A percentile compares a stretch with the other conserved stretches of the same genome.
These are phyloP conservation scores for Philotrypesis tridentata DNA, from an alignment of 1,140 invertebrate species.

Conservation along the genomic window DNA sequence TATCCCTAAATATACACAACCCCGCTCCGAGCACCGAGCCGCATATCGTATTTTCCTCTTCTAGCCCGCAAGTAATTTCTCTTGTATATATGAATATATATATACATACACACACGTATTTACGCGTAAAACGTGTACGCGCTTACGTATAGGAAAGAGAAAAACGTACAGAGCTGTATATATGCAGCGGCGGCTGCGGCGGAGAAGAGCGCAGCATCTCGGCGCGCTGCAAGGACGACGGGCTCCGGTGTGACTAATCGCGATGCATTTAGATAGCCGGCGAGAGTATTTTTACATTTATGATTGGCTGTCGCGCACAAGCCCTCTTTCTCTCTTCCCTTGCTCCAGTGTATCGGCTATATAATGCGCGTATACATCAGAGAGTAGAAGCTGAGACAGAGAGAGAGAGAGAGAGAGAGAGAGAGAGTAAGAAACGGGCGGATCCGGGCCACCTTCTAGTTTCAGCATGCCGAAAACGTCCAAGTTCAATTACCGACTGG, in stretches of 20 bases:
- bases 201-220: too few species aligned
- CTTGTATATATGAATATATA: too few species aligned
- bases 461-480: constrained; percentile 49
- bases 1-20: not conserved
- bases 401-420: not conserved
- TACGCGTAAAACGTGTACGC: too few species aligned
- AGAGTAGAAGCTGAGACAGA: not conserved
- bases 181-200: too few species aligned
- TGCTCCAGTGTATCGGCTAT: too few species aligned
- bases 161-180: not conserved
- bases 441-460: constrained; percentile 43
- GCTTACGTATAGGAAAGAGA: not conserved
- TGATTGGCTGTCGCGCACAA: constrained; percentile 46
- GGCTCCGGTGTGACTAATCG: constrained; percentile 37
- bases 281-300: constrained; percentile 48
- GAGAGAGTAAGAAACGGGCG: not conserved
- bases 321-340: too few species aligned
- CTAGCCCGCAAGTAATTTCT: too few species aligned
- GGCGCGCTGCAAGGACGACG: constrained; percentile 22
- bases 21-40: not conserved
- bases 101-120: too few species aligned
- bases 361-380: too few species aligned
- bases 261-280: constrained; percentile 45
- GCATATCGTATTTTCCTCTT: too few species aligned
- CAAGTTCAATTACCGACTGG: constrained; percentile 51